A percentile compares a stretch with the other conserved stretches of the same genome.
Conservation (phyloP, 2,888 invertebrate species). For the Agonopterix arenella region DNA sequence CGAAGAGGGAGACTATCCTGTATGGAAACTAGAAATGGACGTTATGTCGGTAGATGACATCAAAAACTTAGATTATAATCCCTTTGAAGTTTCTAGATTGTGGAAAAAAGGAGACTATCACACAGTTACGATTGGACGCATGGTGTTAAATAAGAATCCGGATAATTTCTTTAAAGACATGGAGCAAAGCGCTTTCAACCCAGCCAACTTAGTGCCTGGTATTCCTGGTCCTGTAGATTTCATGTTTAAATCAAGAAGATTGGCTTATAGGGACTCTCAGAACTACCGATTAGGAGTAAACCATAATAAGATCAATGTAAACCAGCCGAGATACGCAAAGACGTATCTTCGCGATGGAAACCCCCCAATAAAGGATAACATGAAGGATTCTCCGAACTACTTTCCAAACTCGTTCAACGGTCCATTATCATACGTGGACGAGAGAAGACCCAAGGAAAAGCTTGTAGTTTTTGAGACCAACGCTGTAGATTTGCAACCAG, state of each 20-base stretch:
- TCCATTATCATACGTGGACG: constrained; percentile 74
- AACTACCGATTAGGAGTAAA: constrained; percentile 32
- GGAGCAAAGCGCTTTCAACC: constrained; percentile 69
- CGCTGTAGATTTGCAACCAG: constrained; percentile 64
- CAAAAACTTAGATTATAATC: constrained; percentile 45
- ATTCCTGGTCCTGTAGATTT: constrained; percentile 66
- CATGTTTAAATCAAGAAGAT: constrained; percentile 66
- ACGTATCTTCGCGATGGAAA: constrained; percentile 48
- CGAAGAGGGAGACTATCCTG: constrained; percentile 74
- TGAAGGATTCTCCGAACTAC: constrained; percentile 90
- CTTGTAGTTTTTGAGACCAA: constrained; percentile 14
- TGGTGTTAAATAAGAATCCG: constrained; percentile 66
- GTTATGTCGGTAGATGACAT: constrained; percentile 53
- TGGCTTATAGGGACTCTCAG: constrained; percentile 76
- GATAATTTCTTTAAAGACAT: constrained; percentile 67
- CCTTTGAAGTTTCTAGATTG: constrained; percentile 60
- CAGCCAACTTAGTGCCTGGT: constrained; percentile 44
- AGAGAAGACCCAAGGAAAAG: constrained; percentile 13
- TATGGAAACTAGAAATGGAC: constrained; percentile 59
- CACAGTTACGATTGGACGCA: constrained; percentile 62
- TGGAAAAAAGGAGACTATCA: constrained; percentile 63
- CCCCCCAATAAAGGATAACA: constrained; percentile 81
- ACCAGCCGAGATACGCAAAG: constrained; percentile 21
- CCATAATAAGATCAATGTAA: constrained; percentile 28
- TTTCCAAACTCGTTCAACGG: constrained; percentile 93